Conservation (phyloP, 2,888 invertebrate genomes). For the Gastracanthus pulcherrimus region DNA sequence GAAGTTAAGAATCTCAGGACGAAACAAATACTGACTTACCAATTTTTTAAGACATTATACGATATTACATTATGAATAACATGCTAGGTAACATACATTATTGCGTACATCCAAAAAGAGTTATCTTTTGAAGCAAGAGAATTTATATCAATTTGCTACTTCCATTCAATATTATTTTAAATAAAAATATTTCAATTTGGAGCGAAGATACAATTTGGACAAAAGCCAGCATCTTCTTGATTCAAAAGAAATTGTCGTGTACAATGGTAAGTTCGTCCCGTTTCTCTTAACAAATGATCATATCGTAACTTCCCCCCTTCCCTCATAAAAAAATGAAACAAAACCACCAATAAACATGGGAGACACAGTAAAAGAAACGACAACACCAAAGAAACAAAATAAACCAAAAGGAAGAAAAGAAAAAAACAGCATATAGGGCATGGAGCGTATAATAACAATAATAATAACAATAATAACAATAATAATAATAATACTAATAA, state of each 20-base stretch:
- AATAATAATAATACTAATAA: not conserved
- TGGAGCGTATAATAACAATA: not conserved
- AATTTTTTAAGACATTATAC: not conserved
- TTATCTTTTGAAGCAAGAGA: slow-evolving; percentile 20
- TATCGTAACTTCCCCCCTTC: not conserved
- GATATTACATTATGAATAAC: not conserved
- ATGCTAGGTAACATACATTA: not conserved
- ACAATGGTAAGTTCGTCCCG: slow-evolving; percentile 37
- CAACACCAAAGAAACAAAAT: slow-evolving; percentile 9
- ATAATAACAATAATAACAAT: not conserved
- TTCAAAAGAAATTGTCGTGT: too few species aligned
- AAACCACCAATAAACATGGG: not conserved
- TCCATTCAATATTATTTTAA: not conserved
- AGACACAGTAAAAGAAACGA: not conserved
- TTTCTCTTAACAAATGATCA: slow-evolving; percentile 25
- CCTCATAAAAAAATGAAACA: not conserved
- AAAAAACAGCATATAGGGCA: not conserved
- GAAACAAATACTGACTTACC: slow-evolving; percentile 18
- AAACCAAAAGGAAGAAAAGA: not conserved
- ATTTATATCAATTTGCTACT: not conserved
- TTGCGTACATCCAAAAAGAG: not conserved
- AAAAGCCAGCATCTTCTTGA: too few species aligned
- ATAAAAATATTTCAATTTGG: too few species aligned
- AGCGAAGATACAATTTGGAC: too few species aligned
- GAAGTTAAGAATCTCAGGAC: slow-evolving; percentile 28